A percentile compares a stretch with the other conserved stretches of the same genome.
These are phyloP conservation scores for Trochalopteron elliotii DNA, from an alignment of 2,113 vertebrate genomes.

Conservation along the genomic window DNA sequence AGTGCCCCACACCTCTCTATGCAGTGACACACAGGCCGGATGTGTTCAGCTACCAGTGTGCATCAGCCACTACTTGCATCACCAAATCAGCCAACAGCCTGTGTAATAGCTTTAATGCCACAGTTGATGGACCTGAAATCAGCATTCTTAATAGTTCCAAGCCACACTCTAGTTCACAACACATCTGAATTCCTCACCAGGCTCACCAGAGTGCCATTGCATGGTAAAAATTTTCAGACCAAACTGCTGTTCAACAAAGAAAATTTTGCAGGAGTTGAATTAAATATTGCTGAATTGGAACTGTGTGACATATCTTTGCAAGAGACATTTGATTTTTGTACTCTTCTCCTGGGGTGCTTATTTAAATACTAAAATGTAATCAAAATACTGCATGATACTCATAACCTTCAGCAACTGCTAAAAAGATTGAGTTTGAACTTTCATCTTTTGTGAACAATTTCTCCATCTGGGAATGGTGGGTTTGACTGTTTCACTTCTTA, in stretches of 20 bases:
- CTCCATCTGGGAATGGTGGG: background rate
- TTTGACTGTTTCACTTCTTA: background rate
- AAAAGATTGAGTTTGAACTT: constrained; percentile 13
- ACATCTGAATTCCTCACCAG: background rate
- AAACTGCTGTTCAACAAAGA: background rate
- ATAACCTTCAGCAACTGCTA: constrained; percentile 6
- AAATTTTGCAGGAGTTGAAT: background rate
- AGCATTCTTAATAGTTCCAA: background rate
- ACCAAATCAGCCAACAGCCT: background rate
- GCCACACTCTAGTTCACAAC: background rate
- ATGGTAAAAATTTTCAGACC: background rate
- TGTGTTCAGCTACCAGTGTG: background rate
- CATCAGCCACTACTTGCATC: background rate
- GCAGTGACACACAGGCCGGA: background rate
- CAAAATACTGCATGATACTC: background rate
- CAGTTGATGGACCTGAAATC: background rate
- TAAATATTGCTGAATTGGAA: background rate
- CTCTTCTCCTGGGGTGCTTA: background rate
- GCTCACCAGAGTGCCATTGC: background rate
- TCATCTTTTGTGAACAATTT: background rate
- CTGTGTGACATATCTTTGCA: background rate
- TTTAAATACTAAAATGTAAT: constrained; percentile 17
- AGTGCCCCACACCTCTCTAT: background rate
- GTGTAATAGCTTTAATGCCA: background rate
- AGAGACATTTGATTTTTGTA: background rate